These are phyloP conservation scores for Hydrotaea diabolus DNA, from an alignment of 2,888 invertebrate genomes.

Conservation along the genomic window DNA sequence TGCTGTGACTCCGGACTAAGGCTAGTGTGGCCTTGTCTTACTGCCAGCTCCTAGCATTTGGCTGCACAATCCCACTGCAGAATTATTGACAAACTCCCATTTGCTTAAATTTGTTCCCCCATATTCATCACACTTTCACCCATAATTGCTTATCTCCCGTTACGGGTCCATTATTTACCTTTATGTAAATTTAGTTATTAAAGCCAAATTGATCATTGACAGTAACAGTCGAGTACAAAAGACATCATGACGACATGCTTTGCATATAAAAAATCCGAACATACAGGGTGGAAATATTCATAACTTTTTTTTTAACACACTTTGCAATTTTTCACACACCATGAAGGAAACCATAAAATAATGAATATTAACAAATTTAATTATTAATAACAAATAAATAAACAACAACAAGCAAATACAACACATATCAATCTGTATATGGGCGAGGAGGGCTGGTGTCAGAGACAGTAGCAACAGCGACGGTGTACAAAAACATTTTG, in stretches of 20 bases:
- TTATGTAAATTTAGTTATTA: too few species aligned
- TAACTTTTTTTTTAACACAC: background rate
- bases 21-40: too few species aligned
- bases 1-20: too few species aligned
- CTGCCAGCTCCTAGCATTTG: too few species aligned
- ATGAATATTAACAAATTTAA: slow-evolving; percentile 39
- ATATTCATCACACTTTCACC: too few species aligned
- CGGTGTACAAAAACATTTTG: slow-evolving; percentile 18
- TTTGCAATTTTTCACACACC: background rate
- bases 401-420: background rate
- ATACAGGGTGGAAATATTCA: background rate
- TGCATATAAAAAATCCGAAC: slow-evolving; percentile 38
- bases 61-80: too few species aligned
- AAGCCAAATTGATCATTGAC: slow-evolving; percentile 9
- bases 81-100: too few species aligned
- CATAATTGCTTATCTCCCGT: too few species aligned
- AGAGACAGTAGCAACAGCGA: background rate
- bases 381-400: slow-evolving; percentile 24
- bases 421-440: too few species aligned
- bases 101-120: too few species aligned
- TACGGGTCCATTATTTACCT: too few species aligned
- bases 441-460: background rate
- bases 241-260: slow-evolving; percentile 34
- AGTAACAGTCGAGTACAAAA: slow-evolving; percentile 36
- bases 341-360: slow-evolving; percentile 41